Percentiles rank a stretch among this genome's conserved stretches.
phyloP scores from a whole-genome alignment of 2,113 vertebrate species.

The Jaculus jaculus region DNA sequence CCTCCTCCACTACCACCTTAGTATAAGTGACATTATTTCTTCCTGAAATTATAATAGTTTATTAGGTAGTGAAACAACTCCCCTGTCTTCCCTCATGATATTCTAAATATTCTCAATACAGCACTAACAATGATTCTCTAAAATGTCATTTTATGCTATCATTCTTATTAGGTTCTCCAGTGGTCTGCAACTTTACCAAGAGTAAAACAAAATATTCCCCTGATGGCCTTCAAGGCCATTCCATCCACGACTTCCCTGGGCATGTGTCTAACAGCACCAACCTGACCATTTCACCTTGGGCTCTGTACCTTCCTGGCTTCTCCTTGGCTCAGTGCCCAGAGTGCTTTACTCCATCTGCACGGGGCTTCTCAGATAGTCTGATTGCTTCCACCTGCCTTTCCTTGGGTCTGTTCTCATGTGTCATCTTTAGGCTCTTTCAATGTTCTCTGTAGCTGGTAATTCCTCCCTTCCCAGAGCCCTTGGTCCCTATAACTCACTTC shows the following conservation, averaged over 20 bases:
- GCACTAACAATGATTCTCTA: constrained; percentile 13
- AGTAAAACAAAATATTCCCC: neutral
- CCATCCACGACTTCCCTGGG: neutral
- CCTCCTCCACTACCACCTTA: neutral
- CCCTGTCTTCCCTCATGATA: neutral
- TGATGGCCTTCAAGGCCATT: neutral
- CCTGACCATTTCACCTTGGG: neutral
- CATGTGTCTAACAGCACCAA: neutral
- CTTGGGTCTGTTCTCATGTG: neutral
- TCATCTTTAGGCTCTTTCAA: neutral
- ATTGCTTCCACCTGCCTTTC: neutral
- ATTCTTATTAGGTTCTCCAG: neutral
- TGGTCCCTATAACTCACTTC: neutral
- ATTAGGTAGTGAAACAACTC: neutral
- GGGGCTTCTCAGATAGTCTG: too few species aligned
- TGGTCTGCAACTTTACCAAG: neutral
- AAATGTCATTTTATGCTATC: neutral
- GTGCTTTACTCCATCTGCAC: neutral
- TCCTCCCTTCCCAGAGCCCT: neutral
- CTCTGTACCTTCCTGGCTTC: neutral
- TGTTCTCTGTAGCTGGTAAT: neutral
- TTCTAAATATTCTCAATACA: neutral
- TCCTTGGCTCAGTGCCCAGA: neutral
- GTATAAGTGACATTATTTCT: neutral
- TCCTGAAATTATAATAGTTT: neutral